phyloP scores from a whole-genome alignment of 2,113 vertebrate species.

The Myxocyprinus asiaticus region DNA sequence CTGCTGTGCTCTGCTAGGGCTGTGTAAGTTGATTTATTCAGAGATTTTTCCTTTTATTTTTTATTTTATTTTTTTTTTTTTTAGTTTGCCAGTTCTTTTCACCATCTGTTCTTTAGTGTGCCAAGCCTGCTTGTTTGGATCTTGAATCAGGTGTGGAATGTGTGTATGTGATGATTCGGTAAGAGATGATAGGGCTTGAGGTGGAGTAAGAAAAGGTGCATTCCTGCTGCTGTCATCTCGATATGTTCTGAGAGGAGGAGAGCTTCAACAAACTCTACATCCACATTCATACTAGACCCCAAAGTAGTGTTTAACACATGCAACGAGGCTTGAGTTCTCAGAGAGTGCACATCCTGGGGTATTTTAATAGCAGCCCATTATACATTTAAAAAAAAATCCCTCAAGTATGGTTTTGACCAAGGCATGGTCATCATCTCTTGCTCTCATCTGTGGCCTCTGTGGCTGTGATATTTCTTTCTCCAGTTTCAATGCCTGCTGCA shows the following conservation, averaged over 20 bases:
- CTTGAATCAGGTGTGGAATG: slow-evolving; percentile 25
- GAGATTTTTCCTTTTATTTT: no score
- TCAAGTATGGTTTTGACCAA: background rate
- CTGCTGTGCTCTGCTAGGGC: no score
- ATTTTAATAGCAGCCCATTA: background rate
- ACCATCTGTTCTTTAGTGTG: slow-evolving; percentile 16
- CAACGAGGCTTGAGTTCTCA: background rate
- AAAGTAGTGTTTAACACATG: background rate
- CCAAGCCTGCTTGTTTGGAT: background rate
- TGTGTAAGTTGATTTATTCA: no score
- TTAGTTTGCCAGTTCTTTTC: background rate
- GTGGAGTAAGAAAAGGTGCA: slow-evolving; percentile 54
- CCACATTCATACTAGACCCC: background rate
- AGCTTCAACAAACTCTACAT: no score
- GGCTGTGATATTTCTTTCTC: background rate
- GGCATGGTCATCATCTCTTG: background rate
- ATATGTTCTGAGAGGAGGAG: slow-evolving; percentile 58
- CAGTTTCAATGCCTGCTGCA: background rate
- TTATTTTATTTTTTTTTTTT: no score
- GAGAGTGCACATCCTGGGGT: background rate
- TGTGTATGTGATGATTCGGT: slow-evolving; percentile 10
- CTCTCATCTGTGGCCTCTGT: background rate
- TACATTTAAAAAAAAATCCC: background rate
- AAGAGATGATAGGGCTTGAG: background rate
- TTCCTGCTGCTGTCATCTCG: slow-evolving; percentile 66